These are phyloP conservation scores for Coptodon bakossiorum DNA, from an alignment of 2,113 vertebrate species.

Conservation along the genomic window DNA sequence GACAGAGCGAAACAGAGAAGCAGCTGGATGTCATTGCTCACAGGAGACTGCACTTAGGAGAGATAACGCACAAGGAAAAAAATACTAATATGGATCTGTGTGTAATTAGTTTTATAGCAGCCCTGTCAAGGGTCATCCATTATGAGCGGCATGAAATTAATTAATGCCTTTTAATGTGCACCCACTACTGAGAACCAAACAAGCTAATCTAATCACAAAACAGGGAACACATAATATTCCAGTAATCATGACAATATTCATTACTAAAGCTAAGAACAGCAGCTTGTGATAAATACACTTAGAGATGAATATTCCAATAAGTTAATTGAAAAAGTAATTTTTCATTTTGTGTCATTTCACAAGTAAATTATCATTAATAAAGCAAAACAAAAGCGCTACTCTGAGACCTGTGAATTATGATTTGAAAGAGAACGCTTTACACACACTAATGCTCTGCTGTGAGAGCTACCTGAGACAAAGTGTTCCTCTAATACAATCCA, in stretches of 20 bases:
- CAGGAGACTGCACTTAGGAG: conserved; percentile 54
- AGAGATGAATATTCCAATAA: conserved; percentile 36
- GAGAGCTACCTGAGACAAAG: conserved; percentile 45
- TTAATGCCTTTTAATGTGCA: conserved; percentile 66
- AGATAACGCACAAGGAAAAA: conserved; percentile 54
- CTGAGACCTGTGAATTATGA: conserved; percentile 8
- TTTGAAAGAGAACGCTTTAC: conserved; percentile 30
- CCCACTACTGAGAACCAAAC: conserved; percentile 57
- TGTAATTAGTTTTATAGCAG: conserved; percentile 69
- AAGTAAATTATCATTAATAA: conserved; percentile 40
- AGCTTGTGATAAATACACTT: conserved; percentile 42
- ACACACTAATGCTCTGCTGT: background rate
- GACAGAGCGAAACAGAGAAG: conserved; percentile 46
- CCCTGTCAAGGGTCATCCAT: conserved; percentile 69
- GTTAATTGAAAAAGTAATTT: conserved; percentile 38
- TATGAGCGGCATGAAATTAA: conserved; percentile 67
- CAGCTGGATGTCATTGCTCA: conserved; percentile 65
- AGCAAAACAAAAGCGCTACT: conserved; percentile 23
- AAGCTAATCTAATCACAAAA: conserved; percentile 67
- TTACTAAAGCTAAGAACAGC: conserved; percentile 39
- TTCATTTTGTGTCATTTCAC: conserved; percentile 14
- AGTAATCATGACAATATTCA: conserved; percentile 63
- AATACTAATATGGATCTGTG: conserved; percentile 58
- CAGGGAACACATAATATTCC: conserved; percentile 55
- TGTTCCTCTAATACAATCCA: conserved; percentile 43